phyloP scores from a whole-genome alignment of 1,140 invertebrate species.

The Coelopa frigida region DNA sequence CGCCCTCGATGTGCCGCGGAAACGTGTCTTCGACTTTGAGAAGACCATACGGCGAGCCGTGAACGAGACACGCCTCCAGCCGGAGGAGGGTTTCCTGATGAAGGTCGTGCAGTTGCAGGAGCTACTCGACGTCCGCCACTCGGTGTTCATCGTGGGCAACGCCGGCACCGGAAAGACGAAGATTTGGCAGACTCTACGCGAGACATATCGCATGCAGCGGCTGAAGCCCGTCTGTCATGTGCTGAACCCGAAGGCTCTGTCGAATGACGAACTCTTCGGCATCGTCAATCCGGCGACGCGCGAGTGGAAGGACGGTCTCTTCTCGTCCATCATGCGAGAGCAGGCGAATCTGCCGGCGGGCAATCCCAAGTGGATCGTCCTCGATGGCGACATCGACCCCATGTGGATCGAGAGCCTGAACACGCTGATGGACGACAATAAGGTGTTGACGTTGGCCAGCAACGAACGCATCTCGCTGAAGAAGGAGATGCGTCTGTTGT shows the following conservation, averaged over 20 bases:
- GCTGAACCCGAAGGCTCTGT: slow-evolving; percentile 91
- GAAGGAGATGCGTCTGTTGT: slow-evolving; percentile 81
- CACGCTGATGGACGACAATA: slow-evolving; percentile 80
- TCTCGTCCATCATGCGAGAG: slow-evolving; percentile 88
- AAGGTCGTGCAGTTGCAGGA: slow-evolving; percentile 81
- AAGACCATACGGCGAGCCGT: slow-evolving; percentile 62
- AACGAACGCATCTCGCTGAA: slow-evolving; percentile 92
- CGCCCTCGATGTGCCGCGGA: slow-evolving; percentile 70
- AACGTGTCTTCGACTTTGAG: slow-evolving; percentile 70
- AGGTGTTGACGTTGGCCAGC: slow-evolving; percentile 84
- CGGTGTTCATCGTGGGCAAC: slow-evolving; percentile 79
- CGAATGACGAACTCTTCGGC: slow-evolving; percentile 92
- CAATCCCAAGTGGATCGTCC: slow-evolving; percentile 90
- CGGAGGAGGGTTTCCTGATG: slow-evolving; percentile 75
- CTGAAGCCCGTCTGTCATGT: slow-evolving; percentile 80
- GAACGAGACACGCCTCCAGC: slow-evolving; percentile 71
- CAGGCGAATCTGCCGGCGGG: slow-evolving; percentile 68
- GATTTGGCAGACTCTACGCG: slow-evolving; percentile 78
- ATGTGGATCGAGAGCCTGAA: slow-evolving; percentile 97
- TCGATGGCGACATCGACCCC: slow-evolving; percentile 95
- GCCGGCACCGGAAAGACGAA: slow-evolving; percentile 79
- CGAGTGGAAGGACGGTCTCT: slow-evolving; percentile 95
- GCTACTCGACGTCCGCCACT: slow-evolving; percentile 78
- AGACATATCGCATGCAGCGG: slow-evolving; percentile 69
- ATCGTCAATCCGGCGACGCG: slow-evolving; percentile 90